Conservation (phyloP, 2,888 invertebrate species). For the Apodemia zela region DNA sequence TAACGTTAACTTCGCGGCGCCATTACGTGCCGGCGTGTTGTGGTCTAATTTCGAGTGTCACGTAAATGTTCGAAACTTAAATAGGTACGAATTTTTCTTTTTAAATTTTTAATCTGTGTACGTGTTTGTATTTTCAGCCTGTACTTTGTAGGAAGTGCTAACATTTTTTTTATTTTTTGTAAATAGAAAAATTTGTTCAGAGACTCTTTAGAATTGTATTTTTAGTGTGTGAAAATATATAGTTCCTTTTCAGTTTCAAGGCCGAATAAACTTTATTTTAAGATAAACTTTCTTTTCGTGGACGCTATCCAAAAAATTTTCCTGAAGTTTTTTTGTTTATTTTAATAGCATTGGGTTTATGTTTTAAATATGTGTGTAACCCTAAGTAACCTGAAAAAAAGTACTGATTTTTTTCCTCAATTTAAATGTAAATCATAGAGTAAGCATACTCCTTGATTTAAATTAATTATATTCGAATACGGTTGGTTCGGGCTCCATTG, state of each 20-base stretch:
- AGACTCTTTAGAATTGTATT: background rate
- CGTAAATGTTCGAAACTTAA: slow-evolving; percentile 14
- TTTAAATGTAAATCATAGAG: too few relatives aligned
- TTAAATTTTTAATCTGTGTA: background rate
- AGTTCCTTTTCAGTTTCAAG: background rate
- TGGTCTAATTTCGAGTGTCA: slow-evolving; percentile 13
- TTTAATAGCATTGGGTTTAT: too few relatives aligned
- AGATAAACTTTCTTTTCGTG: too few relatives aligned
- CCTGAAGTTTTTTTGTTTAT: too few relatives aligned
- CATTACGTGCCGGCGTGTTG: slow-evolving; percentile 14
- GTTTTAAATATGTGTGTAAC: too few relatives aligned
- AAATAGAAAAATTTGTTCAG: background rate
- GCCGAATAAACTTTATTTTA: too few relatives aligned
- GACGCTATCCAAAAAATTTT: too few relatives aligned
- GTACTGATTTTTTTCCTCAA: too few relatives aligned
- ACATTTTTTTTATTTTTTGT: background rate
- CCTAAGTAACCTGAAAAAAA: too few relatives aligned
- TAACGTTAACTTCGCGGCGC: slow-evolving; percentile 18
- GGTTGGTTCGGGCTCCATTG: too few relatives aligned
- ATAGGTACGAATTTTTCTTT: slow-evolving; percentile 10
- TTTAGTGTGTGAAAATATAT: background rate
- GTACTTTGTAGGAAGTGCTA: background rate
- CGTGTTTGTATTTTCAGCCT: background rate
- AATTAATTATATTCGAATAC: too few relatives aligned
- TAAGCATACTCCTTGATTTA: too few relatives aligned